Evolutionary conservation across 2,797 vertebrate genomes (phyloP).

Genomic region (Rhinatrema bivittatum): DNA sequence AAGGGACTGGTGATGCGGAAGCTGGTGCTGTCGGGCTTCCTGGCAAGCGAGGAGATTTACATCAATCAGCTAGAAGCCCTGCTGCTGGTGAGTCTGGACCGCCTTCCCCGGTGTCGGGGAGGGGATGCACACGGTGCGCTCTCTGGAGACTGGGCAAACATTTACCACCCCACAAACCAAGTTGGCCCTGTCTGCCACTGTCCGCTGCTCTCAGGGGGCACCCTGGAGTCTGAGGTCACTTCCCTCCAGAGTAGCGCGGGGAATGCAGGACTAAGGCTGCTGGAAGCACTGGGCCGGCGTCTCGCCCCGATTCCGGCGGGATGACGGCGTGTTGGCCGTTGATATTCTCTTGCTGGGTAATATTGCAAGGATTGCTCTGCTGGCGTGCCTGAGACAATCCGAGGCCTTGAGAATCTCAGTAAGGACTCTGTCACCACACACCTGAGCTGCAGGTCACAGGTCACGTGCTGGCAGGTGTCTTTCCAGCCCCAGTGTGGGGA

Average conservation of each 20-base stretch:
- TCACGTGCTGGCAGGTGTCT: too few relatives aligned
- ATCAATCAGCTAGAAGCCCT: slow-evolving; percentile 95
- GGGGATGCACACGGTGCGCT: background rate
- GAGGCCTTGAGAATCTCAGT: too few relatives aligned
- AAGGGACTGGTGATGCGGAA: slow-evolving; percentile 97
- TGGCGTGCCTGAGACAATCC: too few relatives aligned
- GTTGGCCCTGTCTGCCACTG: too few relatives aligned
- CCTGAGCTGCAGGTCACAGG: too few relatives aligned
- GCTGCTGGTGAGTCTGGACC: slow-evolving; percentile 69
- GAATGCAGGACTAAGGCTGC: background rate
- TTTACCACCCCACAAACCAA: too few relatives aligned
- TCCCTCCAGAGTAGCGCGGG: fast-evolving
- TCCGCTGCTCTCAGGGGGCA: background rate
- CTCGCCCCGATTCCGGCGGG: background rate
- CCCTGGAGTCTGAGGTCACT: background rate
- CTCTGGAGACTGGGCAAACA: background rate
- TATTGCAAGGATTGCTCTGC: too few relatives aligned
- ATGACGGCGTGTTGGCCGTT: too few relatives aligned
- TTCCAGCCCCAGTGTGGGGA: too few relatives aligned
- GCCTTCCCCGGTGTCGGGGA: background rate
- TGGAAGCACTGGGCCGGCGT: background rate
- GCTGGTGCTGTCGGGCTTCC: slow-evolving; percentile 88
- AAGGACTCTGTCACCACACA: too few relatives aligned
- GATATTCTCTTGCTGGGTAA: too few relatives aligned
- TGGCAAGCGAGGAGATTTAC: slow-evolving; percentile 97